Evolutionary conservation across 2,113 vertebrate genomes (phyloP), one percentile per base, ranked within the genome.

Genomic region (Prionailurus bengalensis): DNA sequence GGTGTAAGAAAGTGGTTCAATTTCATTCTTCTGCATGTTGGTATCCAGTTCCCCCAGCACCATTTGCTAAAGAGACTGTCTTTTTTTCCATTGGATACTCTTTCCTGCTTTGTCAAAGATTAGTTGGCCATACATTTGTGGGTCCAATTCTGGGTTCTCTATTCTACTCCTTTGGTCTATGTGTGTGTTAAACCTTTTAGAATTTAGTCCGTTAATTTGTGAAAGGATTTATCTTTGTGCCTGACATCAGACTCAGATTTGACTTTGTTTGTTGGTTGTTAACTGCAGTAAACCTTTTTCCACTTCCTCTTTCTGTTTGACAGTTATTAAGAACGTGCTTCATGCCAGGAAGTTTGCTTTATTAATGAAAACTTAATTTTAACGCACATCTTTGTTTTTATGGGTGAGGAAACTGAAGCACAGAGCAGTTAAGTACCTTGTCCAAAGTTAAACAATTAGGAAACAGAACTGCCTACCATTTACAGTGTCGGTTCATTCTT

Each of bases 241-340:
- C 0, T 71, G 53, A 31, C 14, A 4, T 71, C 61, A 71, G 58
- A 45, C 23, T 55, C 36, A 65, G 29, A 29, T 7, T 12, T 45
- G 27, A 21, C 31, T 53, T 58, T 7, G 25, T 55, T 80, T 15
- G n/a, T 71, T 27, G 39, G 19, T n/a, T 10, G 33, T 48, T 65
- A 7, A 5, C 10, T 85, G 23, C 16, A 14, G 0, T 9, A 11
- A 21, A 7, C 0, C 36, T 63, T 61, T 27, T 17, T 5, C 31
- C 8, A 15, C 29, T 8, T 48, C 10, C 29, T 1, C 51, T 0
- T 17, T 19, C 21, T 39, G 53, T 6, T 65, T 23, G 29, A 19
- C 15, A 3, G 29, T 79, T 63, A 53, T 1, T 74, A 63, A 84
- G 74, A 80, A 15, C 0, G 2, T 27, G 17, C 53, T 79, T 86